A percentile compares a stretch with the other conserved stretches of the same genome.
Evolutionary conservation across 1,140 invertebrate species (phyloP).

Genomic region (Monomorium pharaonis): DNA sequence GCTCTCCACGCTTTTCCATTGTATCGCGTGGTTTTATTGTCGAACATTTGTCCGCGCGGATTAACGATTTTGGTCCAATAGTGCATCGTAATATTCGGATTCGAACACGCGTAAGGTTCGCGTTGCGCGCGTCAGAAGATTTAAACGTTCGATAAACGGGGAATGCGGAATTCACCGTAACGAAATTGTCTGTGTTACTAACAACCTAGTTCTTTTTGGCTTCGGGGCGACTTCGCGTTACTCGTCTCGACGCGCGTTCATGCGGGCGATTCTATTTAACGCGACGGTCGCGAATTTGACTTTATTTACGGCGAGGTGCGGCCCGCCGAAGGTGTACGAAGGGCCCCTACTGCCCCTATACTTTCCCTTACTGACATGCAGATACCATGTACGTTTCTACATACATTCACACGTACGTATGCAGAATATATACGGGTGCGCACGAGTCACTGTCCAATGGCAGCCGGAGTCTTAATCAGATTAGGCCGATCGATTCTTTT

Average conservation of each 20-base stretch:
- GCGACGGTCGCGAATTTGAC: conserved; percentile 40
- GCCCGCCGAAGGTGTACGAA: neutral
- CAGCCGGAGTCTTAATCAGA: conserved; percentile 74
- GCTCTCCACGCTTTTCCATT: conserved; percentile 27
- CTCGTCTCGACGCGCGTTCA: neutral
- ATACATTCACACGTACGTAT: conserved; percentile 8
- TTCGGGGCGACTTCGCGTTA: neutral
- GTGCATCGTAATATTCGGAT: conserved; percentile 25
- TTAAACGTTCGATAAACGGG: conserved; percentile 38
- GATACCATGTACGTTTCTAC: conserved; percentile 11
- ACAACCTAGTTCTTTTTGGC: neutral
- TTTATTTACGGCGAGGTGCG: conserved; percentile 64
- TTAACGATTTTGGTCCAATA: conserved; percentile 30
- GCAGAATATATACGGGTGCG: neutral
- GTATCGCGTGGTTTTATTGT: conserved; percentile 24
- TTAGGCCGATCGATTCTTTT: conserved; percentile 74
- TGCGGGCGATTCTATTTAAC: conserved; percentile 39
- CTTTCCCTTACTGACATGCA: neutral
- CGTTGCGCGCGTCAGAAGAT: conserved; percentile 34
- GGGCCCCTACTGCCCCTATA: neutral
- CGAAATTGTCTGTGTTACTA: conserved; percentile 10
- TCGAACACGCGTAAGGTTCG: conserved; percentile 2
- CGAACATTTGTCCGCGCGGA: conserved; percentile 34
- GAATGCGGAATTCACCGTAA: conserved; percentile 25
- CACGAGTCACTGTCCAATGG: conserved; percentile 45